A percentile compares a stretch with the other conserved stretches of the same genome.
Conservation (phyloP, 2,888 invertebrate genomes). For the Brachypalpus laphriformis region DNA sequence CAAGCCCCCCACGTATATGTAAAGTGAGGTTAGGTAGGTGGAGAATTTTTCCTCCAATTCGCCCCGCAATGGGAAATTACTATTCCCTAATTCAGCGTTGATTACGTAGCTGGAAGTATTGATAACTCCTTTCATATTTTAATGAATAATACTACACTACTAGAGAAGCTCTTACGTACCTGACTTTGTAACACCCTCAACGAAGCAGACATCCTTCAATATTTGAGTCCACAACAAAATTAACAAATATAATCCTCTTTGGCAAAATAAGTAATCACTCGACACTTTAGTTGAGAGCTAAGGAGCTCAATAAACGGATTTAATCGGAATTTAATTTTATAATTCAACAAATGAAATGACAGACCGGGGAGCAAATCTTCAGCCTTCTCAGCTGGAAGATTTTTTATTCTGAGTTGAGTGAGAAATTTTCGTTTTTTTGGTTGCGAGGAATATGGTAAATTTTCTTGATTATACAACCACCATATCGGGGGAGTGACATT, state of each 20-base stretch:
- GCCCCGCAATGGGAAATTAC: too few relatives aligned
- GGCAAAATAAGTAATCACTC: constrained; percentile 70
- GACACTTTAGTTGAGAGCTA: constrained; percentile 43
- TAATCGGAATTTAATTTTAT: constrained; percentile 26
- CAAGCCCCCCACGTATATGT: constrained; percentile 36
- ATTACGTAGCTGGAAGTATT: neutral
- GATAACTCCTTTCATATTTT: neutral
- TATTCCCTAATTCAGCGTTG: neutral
- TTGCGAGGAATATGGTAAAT: constrained; percentile 9
- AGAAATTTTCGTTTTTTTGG: constrained; percentile 9
- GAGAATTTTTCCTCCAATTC: constrained; percentile 30
- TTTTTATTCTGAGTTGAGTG: constrained; percentile 77
- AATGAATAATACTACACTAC: neutral
- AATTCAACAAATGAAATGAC: constrained; percentile 42
- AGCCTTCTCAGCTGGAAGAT: constrained; percentile 83
- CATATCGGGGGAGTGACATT: constrained; percentile 37
- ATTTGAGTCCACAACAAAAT: constrained; percentile 58
- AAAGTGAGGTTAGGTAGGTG: constrained; percentile 64
- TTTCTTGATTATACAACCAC: constrained; percentile 58
- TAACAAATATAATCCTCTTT: constrained; percentile 45
- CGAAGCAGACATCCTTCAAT: constrained; percentile 78
- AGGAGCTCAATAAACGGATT: constrained; percentile 12
- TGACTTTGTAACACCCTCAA: constrained; percentile 79
- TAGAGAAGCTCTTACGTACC: constrained; percentile 75
- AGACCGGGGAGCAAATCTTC: constrained; percentile 80